Conservation (phyloP, 2,888 invertebrate species). For the Cremastinae sp. region DNA sequence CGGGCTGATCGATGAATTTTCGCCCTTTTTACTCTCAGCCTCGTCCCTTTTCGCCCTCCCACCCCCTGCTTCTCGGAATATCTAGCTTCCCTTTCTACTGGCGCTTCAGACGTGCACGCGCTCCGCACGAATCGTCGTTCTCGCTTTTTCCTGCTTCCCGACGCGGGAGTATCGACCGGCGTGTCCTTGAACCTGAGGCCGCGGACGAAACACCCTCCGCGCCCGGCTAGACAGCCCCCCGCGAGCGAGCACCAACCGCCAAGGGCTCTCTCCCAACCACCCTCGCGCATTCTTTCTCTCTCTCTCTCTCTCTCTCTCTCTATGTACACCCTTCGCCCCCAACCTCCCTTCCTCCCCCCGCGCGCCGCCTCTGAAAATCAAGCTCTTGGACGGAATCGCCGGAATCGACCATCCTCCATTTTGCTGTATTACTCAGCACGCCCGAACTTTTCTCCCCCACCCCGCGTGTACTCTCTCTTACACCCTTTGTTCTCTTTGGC, state of each 20-base stretch:
- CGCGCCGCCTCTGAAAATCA: slow-evolving; percentile 21
- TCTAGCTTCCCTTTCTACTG: too few species aligned
- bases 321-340: slow-evolving; percentile 12
- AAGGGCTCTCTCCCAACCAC: slow-evolving; percentile 60
- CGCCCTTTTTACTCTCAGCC: slow-evolving; percentile 10
- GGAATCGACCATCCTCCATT: slow-evolving; percentile 12
- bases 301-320: slow-evolving; percentile 29
- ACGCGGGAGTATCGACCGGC: slow-evolving; percentile 74
- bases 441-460: slow-evolving; percentile 25
- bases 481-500: too few species aligned
- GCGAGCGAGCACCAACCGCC: slow-evolving; percentile 69
- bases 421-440: slow-evolving; percentile 19
- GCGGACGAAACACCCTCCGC: slow-evolving; percentile 71
- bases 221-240: slow-evolving; percentile 71
- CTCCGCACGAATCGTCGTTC: slow-evolving; percentile 32
- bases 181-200: slow-evolving; percentile 76
- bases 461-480: too few species aligned
- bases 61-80: background rate
- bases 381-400: slow-evolving; percentile 4
- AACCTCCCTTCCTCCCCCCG: background rate
- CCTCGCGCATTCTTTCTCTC: slow-evolving; percentile 54
- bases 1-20: background rate
- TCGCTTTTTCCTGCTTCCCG: slow-evolving; percentile 60
- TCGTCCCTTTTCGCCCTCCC: background rate
- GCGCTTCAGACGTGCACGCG: background rate